Evolutionary conservation across 1,140 invertebrate species (phyloP), one percentile per base, ranked within the genome.

Genomic region (Aradophagus sp.): DNA sequence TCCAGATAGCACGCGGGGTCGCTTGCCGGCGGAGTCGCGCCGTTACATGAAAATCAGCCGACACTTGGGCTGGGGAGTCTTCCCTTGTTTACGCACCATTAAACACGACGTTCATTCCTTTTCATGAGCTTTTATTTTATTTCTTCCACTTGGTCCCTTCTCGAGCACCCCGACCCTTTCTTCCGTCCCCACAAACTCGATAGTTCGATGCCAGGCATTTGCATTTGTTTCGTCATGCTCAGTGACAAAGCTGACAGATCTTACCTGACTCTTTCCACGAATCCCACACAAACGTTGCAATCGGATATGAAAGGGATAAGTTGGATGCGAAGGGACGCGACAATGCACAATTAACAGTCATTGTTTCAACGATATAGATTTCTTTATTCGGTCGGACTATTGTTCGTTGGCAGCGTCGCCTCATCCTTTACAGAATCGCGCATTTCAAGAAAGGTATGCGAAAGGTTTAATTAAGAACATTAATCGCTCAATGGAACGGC

Each of bases 1-100:
- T 80, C 78, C 73, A 76, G 73, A 79, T 81, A 78, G 73, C 59
- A 55, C 62, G 73, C 63, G 32, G 70, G 59, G 53, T 44, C 58
- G 44, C 29, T 23, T 38, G 19, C 23, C 36, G 32, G 26, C 36
- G 32, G 26, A 56, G 48, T 61, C 19, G 45, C 26, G 16, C 63
- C 58, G 58, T 73, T 67, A 66, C 63, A 53, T 17, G 20, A 63
- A 63, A 53, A 56, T 36, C 23, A 34, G 35, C 12, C 13, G 14
- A 11, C 45, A 15, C 39, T 41, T 23, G 44, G 27, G 39, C 23
- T 20, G 47, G 56, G 47, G 53, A 27, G 26, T 41, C 29, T 31
- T 47, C 47, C 61, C 41, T 31, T 59, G 77, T 84, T 84, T 78
- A 84, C 79, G 83, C 83, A 75, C 81, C 81, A 84, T 84, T 84